Evolutionary conservation across 2,888 invertebrate genomes (phyloP), one percentile per base, ranked within the genome.

Genomic region (Hirtodrosophila histrioides): DNA sequence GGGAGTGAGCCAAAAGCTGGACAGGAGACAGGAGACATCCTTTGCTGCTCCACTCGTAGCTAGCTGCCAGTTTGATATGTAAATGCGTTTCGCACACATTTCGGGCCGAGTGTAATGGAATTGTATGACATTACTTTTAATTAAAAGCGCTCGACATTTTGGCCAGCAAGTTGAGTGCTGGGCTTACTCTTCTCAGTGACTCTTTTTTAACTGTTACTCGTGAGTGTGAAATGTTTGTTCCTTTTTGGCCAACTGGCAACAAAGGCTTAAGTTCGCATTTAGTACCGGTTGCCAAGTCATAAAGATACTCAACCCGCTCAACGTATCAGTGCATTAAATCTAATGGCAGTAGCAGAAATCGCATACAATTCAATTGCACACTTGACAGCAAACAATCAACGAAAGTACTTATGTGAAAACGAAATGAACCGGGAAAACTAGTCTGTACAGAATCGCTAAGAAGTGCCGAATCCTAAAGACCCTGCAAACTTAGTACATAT

Each of bases 101-200:
- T 82, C 39, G 83, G 84, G 68, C 69, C 83, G 79, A 85, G 70
- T 73, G 76, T 82, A 89, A 89, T 86, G 81, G 84, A 80, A 87
- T 80, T 89, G 79, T 86, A 81, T 89, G 88, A 83, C 89, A 89
- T 89, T 88, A 88, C 85, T 89, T 89, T 89, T 89, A 89, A 89
- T 89, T 89, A 89, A 89, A 89, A 85, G 89, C 81, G 89, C 81
- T 89, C 89, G 86, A 85, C 88, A 88, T 89, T 17, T 88, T 86
- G 86, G 88, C 80, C 77, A 66, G 76, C 72, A 79, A 69, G 70
- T 75, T 79, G 75, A 86, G 78, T 73, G 69, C 57, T 61, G 44
- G 43, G 61, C 61, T 44, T 69, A 64, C 68, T 53, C 63, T 49
- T 45, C 23, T 17, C 31, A 51, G 48, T 45, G 27, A 27, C 4